Evolutionary conservation across 1,140 invertebrate genomes (phyloP).

Genomic region (Procambarus virginalis): DNA sequence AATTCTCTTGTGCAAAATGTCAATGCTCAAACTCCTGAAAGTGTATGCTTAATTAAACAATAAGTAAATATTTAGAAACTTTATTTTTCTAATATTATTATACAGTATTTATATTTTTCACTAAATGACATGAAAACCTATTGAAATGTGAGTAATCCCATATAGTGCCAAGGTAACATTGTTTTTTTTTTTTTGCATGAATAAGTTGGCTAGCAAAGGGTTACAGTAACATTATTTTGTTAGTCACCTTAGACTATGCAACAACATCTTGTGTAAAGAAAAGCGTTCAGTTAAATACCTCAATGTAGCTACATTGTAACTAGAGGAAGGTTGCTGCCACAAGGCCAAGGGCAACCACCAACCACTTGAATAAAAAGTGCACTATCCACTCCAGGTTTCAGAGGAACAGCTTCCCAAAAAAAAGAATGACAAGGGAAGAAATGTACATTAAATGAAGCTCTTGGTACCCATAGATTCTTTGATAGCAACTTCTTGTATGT

Average conservation of each 20-base stretch:
- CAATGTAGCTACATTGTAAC: background rate
- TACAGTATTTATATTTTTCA: background rate
- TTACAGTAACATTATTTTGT: background rate
- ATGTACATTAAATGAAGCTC: no score
- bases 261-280: background rate
- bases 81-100: conserved; percentile 2
- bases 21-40: background rate
- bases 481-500: background rate
- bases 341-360: background rate
- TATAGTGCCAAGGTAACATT: background rate
- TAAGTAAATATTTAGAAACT: background rate
- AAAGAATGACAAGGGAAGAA: no score
- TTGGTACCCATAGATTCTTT: no score
- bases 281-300: background rate
- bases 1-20: background rate
- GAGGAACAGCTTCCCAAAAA: no score
- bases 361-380: no score
- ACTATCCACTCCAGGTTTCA: no score
- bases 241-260: background rate
- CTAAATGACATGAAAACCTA: background rate
- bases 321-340: background rate
- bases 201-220: background rate
- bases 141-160: background rate
- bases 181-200: background rate
- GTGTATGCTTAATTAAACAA: background rate